Base-by-base conservation (phyloP, 2,113 vertebrate species). In the Myotis yumanensis region DNA sequence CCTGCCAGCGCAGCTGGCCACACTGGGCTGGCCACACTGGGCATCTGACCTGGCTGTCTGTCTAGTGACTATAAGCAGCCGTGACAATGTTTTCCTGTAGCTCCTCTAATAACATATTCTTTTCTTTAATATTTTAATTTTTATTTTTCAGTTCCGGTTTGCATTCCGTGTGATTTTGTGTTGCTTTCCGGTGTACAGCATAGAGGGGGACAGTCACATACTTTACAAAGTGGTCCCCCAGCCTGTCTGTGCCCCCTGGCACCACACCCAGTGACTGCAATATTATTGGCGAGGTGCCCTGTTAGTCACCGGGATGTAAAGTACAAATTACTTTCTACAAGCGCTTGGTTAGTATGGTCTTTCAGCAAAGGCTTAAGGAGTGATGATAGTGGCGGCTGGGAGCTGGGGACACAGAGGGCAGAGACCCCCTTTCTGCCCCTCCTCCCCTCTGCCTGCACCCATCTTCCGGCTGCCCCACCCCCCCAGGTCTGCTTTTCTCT, bases 401-500 rank as follows among this genome's bases (percentile, higher is more conserved):
- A 18, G 5, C 25, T 32, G 51, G 40, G 64, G 1, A 28, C 23
- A 3, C 9, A 22, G 37, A 17, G 32, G 51, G 10, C 3, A 0
- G 37, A 15, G 71, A 22, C 5, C 14, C 32, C 25, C 5, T 71
- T 54, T 81, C 43, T 48, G 37, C 4, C 32, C 17, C 12, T 4
- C 22, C 20, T 17, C 0, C 12, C 6, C 5, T 52, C 59, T 14
- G 23, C 43, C n/a, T 4, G 1, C 2, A 43, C 15, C 35, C 14
- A 1, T 18, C 57, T 64, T 5, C 16, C 8, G 43, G 1, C 28
- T 22, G 12, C 15, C n/a, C n/a, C n/a, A n/a, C n/a, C 30, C 23
- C 10, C 23, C 2, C 0, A 0, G 1, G 11, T 28, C 10, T 17
- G n/a, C 3, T 82, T 66, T 64, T 30, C 7, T 30, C 14, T 66